A percentile compares a stretch with the other conserved stretches of the same genome.
Evolutionary conservation across 2,113 vertebrate species (phyloP).

Genomic region (Atrichornis clamosus): DNA sequence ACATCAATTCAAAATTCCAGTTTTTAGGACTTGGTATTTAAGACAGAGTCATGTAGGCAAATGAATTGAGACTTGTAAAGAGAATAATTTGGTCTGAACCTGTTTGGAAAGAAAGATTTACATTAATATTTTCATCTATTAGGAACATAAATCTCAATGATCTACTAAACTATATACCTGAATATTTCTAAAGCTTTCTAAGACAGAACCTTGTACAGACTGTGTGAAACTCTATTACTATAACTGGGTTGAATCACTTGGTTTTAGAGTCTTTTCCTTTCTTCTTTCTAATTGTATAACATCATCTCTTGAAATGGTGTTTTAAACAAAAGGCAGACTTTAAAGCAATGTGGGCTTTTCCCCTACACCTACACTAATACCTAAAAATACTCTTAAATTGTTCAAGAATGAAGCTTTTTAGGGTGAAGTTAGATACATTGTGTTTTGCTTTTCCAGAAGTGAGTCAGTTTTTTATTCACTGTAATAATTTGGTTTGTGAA

Average conservation of each 20-base stretch:
- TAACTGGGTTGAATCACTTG: neutral
- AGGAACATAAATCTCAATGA: neutral
- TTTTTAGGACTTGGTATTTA: neutral
- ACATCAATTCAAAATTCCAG: neutral
- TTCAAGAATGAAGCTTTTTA: conserved; percentile 14
- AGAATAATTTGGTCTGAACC: neutral
- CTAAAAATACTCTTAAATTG: conserved; percentile 46
- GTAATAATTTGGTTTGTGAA: neutral
- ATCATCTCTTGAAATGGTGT: neutral
- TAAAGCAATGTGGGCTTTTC: conserved; percentile 21
- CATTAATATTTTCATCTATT: neutral
- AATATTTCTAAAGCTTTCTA: neutral
- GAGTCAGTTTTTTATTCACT: neutral
- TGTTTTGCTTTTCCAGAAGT: conserved; percentile 12
- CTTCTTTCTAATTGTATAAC: neutral
- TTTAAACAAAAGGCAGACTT: conserved; percentile 41
- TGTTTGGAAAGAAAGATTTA: neutral
- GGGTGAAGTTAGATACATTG: neutral
- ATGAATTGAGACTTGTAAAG: neutral
- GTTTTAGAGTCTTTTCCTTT: conserved; percentile 6
- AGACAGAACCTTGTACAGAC: neutral
- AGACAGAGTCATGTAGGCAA: neutral
- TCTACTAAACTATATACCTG: neutral
- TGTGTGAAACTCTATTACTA: neutral
- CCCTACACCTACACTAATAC: neutral